These are phyloP conservation scores for Siniperca obscura DNA, from an alignment of 2,797 vertebrate species.

Conservation along the genomic window DNA sequence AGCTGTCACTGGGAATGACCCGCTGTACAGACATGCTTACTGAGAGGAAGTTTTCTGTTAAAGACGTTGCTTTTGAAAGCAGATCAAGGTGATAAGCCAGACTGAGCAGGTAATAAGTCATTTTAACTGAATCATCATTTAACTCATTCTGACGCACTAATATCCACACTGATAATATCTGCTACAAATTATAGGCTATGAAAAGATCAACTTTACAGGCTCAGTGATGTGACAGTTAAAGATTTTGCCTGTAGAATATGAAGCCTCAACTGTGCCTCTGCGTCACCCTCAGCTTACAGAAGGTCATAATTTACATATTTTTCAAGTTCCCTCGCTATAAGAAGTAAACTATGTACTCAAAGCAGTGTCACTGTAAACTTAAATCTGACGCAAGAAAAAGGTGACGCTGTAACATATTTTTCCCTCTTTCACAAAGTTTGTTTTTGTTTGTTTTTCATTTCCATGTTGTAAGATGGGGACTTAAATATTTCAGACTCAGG, in stretches of 20 bases:
- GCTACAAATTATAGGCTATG: slow-evolving; percentile 73
- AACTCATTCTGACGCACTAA: slow-evolving; percentile 63
- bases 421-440: background rate
- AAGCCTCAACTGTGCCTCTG: slow-evolving; percentile 25
- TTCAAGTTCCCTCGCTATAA: slow-evolving; percentile 8
- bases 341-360: slow-evolving; percentile 10
- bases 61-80: slow-evolving; percentile 55
- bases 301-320: slow-evolving; percentile 45
- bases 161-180: slow-evolving; percentile 71
- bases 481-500: slow-evolving; percentile 6
- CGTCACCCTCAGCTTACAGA: slow-evolving; percentile 27
- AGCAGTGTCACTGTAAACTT: slow-evolving; percentile 19
- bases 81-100: slow-evolving; percentile 70
- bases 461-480: slow-evolving; percentile 16
- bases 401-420: slow-evolving; percentile 1
- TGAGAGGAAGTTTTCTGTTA: slow-evolving; percentile 73
- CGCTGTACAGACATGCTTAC: slow-evolving; percentile 56
- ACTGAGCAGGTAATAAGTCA: slow-evolving; percentile 74
- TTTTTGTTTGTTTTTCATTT: slow-evolving; percentile 26
- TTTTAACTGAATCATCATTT: slow-evolving; percentile 70
- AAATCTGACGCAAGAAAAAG: slow-evolving; percentile 19
- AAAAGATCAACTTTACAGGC: slow-evolving; percentile 68
- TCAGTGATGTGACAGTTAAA: slow-evolving; percentile 72
- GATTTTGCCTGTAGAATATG: slow-evolving; percentile 52
- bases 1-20: slow-evolving; percentile 65